Conservation (phyloP, 2,888 invertebrate species). For the Cantharis rustica region DNA sequence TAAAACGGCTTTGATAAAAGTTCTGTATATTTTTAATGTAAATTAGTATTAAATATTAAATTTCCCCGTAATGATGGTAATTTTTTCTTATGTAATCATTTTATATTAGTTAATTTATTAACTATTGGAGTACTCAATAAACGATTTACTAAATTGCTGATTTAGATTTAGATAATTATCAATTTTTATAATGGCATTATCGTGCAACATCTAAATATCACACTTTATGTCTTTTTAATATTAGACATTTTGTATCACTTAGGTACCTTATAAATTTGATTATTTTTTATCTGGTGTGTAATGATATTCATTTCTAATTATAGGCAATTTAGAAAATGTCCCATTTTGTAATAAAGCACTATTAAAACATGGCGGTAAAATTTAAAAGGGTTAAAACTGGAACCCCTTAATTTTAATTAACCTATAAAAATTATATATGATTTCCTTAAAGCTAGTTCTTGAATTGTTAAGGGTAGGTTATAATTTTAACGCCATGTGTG, state of each 20-base stretch:
- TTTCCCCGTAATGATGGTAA: neutral
- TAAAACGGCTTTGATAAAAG: neutral
- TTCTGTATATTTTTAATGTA: neutral
- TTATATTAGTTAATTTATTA: constrained; percentile 9
- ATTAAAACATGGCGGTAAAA: neutral
- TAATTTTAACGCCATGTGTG: constrained; percentile 29
- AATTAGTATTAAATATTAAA: neutral
- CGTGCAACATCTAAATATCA: neutral
- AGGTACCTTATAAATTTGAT: constrained; percentile 2
- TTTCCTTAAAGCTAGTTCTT: constrained; percentile 24
- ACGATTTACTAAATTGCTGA: constrained; percentile 17
- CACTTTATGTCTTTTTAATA: constrained; percentile 19
- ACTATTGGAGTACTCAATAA: neutral
- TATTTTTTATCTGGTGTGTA: neutral
- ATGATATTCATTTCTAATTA: constrained; percentile 1
- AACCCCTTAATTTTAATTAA: constrained; percentile 25
- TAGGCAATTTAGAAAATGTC: neutral
- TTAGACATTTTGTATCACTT: constrained; percentile 1
- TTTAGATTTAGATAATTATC: constrained; percentile 18
- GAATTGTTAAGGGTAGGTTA: constrained; percentile 23
- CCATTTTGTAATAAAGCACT: neutral
- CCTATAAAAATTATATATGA: constrained; percentile 31
- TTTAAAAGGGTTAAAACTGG: neutral
- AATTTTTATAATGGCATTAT: constrained; percentile 19
- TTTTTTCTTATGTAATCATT: neutral